Conservation (phyloP, 2,888 invertebrate species). For the Tetheella fluctuosa region DNA sequence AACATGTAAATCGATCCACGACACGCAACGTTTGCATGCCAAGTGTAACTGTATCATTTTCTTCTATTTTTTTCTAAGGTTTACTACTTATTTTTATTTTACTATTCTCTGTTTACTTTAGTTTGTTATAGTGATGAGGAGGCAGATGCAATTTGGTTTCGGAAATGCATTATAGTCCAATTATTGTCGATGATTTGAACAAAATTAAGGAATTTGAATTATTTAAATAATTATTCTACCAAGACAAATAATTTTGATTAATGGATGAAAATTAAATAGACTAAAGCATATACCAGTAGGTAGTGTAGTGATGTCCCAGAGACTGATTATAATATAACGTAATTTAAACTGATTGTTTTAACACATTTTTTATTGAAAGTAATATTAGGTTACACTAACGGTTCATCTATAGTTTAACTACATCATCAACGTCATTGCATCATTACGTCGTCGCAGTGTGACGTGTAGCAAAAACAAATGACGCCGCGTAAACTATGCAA, state of each 20-base stretch:
- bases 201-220: too few relatives aligned
- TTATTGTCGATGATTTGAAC: too few relatives aligned
- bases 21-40: constrained; percentile 69
- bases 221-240: too few relatives aligned
- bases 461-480: constrained; percentile 4
- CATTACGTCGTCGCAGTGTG: constrained; percentile 3
- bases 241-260: too few relatives aligned
- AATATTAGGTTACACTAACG: not conserved
- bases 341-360: not conserved
- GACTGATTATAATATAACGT: not conserved
- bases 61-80: constrained; percentile 16
- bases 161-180: not conserved
- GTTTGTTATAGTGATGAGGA: not conserved
- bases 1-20: constrained; percentile 71
- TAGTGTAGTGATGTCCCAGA: too few relatives aligned
- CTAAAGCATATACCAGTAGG: too few relatives aligned
- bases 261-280: too few relatives aligned
- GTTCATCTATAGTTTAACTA: not conserved
- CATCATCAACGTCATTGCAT: constrained; percentile 8
- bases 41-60: constrained; percentile 24
- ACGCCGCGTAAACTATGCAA: constrained; percentile 21
- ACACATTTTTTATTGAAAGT: not conserved
- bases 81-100: constrained; percentile 9
- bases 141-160: too few relatives aligned
- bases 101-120: not conserved